Conservation (phyloP, 2,888 invertebrate genomes). For the Omphaloscelis lunosa region DNA sequence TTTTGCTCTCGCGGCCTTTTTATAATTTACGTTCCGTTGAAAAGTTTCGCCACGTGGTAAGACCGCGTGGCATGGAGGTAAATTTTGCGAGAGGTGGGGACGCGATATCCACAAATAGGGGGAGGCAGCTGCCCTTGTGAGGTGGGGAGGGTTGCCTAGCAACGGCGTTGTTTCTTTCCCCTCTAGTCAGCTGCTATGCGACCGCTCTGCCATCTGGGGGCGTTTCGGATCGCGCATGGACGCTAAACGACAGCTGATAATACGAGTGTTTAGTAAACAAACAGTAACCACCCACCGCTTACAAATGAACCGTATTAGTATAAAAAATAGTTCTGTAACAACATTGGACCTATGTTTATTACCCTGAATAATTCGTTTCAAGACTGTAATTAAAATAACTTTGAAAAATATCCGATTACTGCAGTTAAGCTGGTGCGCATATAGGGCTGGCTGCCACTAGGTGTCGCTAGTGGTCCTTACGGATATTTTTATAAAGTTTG, state of each 20-base stretch:
- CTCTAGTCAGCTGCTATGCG: slow-evolving; percentile 49
- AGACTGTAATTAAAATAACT: not conserved
- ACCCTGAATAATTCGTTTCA: no score
- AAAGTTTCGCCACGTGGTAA: slow-evolving; percentile 33
- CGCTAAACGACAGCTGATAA: slow-evolving; percentile 46
- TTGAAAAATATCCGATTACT: not conserved
- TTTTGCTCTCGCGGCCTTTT: no score
- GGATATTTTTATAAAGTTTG: not conserved
- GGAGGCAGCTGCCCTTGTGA: not conserved
- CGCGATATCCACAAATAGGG: slow-evolving; percentile 1
- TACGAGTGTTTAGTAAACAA: slow-evolving; percentile 42
- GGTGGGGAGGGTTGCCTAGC: slow-evolving; percentile 44
- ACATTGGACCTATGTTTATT: not conserved
- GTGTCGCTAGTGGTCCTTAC: slow-evolving; percentile 32
- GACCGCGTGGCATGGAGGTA: slow-evolving; percentile 34
- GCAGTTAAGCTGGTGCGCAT: not conserved
- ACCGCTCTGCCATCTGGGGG: slow-evolving; percentile 42
- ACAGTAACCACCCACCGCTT: not conserved
- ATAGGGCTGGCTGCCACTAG: slow-evolving; percentile 9
- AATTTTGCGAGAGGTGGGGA: not conserved
- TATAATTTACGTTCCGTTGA: not conserved
- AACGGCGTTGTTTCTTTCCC: slow-evolving; percentile 53
- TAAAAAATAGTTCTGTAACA: not conserved
- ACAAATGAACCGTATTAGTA: not conserved
- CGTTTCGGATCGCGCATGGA: slow-evolving; percentile 6